These are phyloP conservation scores for Cepaea nemoralis DNA, from an alignment of 1,140 invertebrate genomes.

Conservation along the genomic window DNA sequence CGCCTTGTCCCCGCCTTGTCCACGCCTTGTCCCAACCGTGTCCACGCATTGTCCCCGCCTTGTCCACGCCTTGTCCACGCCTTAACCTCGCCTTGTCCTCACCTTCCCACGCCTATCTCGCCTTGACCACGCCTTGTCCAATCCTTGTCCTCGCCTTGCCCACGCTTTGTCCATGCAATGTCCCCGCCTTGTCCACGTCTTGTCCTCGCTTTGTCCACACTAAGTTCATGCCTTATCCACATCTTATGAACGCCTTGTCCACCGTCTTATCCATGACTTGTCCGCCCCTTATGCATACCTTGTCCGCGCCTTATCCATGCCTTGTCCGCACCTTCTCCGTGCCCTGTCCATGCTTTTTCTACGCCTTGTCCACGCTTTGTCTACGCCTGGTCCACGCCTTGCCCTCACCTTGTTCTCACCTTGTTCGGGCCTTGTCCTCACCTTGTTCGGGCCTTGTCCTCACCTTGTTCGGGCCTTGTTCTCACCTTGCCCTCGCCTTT, in stretches of 20 bases:
- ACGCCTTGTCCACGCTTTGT: conserved; percentile 8
- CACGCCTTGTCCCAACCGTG: background rate
- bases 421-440: background rate
- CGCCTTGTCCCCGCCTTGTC: too few relatives aligned
- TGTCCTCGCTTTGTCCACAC: too few relatives aligned
- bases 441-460: background rate
- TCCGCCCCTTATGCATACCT: too few relatives aligned
- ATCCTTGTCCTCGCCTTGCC: background rate
- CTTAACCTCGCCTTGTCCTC: background rate
- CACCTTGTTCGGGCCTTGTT: conserved; percentile 1
- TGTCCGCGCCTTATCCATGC: too few relatives aligned
- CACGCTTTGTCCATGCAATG: too few relatives aligned
- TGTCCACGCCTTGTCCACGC: too few relatives aligned
- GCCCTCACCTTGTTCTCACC: background rate
- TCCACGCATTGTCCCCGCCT: background rate
- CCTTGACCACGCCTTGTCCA: conserved; percentile 3
- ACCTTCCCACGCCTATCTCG: background rate
- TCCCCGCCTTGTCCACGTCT: too few relatives aligned
- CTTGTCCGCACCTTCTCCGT: too few relatives aligned
- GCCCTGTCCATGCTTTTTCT: background rate
- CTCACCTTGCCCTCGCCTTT: background rate
- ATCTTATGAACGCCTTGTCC: too few relatives aligned
- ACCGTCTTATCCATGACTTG: too few relatives aligned
- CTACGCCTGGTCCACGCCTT: conserved; percentile 3
- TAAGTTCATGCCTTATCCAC: too few relatives aligned